phyloP scores from a whole-genome alignment of 2,888 invertebrate species.

The Apomyelois bistriatella region DNA sequence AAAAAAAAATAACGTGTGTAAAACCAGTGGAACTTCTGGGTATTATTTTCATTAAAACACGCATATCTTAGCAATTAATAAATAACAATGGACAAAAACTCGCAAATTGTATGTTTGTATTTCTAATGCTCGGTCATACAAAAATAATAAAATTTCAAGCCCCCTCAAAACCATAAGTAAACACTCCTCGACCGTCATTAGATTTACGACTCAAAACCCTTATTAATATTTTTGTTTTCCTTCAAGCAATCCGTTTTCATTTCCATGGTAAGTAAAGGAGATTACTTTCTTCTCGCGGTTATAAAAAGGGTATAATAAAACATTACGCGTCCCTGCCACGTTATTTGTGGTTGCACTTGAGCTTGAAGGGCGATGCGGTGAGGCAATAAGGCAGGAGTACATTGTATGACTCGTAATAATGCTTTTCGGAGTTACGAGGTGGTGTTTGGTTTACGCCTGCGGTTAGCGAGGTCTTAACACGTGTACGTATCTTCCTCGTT shows the following conservation, averaged over 20 bases:
- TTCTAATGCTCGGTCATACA: background rate
- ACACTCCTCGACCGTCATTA: conserved; percentile 23
- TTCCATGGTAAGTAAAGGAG: conserved; percentile 61
- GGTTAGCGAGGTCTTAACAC: conserved; percentile 25
- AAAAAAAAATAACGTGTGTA: too few species aligned
- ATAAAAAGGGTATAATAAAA: conserved; percentile 69
- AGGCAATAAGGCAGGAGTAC: conserved; percentile 43
- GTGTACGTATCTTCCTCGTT: conserved; percentile 21
- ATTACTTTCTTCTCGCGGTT: conserved; percentile 67
- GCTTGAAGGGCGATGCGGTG: conserved; percentile 34
- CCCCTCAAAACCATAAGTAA: conserved; percentile 6
- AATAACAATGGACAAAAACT: too few species aligned
- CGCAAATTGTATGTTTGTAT: background rate
- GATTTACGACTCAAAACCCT: conserved; percentile 32
- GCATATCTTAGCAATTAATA: too few species aligned
- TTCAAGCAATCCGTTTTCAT: conserved; percentile 50
- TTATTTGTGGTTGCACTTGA: conserved; percentile 68
- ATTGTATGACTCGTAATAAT: conserved; percentile 34
- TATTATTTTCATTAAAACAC: too few species aligned
- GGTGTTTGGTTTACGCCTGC: conserved; percentile 46
- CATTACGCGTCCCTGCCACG: conserved; percentile 60
- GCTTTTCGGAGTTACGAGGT: conserved; percentile 40
- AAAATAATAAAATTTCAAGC: conserved; percentile 12
- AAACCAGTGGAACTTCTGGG: too few species aligned
- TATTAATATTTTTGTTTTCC: conserved; percentile 45